Evolutionary conservation across 1,140 invertebrate species (phyloP).

Genomic region (Brachionus rotundiformis): DNA sequence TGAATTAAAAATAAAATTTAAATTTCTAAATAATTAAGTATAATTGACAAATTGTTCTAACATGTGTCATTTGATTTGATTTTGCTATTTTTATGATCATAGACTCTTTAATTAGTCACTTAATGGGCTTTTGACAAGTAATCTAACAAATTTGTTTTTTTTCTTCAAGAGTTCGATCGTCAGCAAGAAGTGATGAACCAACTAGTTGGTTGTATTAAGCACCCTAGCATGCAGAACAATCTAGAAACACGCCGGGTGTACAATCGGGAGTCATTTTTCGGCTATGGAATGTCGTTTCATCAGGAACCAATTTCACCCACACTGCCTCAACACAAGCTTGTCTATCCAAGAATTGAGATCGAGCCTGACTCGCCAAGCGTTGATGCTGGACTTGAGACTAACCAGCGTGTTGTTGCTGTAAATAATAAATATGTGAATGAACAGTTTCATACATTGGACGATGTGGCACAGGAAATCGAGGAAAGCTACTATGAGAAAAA

Average conservation of each 20-base stretch:
- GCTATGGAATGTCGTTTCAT: constrained; percentile 48
- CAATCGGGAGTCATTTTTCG: not conserved
- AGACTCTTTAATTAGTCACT: not conserved
- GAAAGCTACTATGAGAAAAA: constrained; percentile 12
- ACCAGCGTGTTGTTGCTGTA: constrained; percentile 41
- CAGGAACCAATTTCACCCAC: constrained; percentile 16
- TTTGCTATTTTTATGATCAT: constrained; percentile 1
- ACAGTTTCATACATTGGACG: constrained; percentile 18
- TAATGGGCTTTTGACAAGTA: too few species aligned
- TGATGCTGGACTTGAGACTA: constrained; percentile 3
- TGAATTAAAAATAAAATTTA: not conserved
- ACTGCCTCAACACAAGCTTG: constrained; percentile 33
- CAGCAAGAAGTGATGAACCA: constrained; percentile 47
- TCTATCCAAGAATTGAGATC: constrained; percentile 34
- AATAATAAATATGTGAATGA: constrained; percentile 40
- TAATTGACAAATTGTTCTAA: not conserved
- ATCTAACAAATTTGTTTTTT: too few species aligned
- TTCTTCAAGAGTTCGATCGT: constrained; percentile 41
- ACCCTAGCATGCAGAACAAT: not conserved
- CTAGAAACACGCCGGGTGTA: constrained; percentile 26
- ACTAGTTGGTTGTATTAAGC: not conserved
- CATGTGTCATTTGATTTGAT: not conserved
- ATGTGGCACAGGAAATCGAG: constrained; percentile 44
- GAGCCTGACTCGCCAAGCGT: constrained; percentile 35
- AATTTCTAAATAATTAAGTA: not conserved